Evolutionary conservation across 2,888 invertebrate genomes (phyloP), one percentile per base, ranked within the genome.

Genomic region (Sussaba pulchella): DNA sequence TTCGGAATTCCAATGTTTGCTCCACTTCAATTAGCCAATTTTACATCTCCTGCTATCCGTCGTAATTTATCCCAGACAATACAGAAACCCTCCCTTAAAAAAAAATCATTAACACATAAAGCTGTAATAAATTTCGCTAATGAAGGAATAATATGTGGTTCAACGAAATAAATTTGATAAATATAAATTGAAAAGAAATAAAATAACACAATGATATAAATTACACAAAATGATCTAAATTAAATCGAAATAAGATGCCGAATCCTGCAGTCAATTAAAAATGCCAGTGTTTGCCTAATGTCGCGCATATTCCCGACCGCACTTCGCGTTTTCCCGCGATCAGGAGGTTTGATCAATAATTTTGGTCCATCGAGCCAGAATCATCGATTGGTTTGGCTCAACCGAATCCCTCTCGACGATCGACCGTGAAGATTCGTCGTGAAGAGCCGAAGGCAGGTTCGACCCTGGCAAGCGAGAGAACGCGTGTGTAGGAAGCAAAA

Each of bases 361-460:
- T 66, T 47, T 24, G 45, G 41, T 26, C 71, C 50, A 19, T 10
- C 10, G 59, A 54, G 57, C 47, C 41, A 71, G 19, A 41, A 24
- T 54, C 45, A 64, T 17, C 50, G 71, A 71, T 77, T 77, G 71
- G 45, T 71, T 77, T 59, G 59, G 39, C 66, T 59, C 66, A 77
- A 66, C 71, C 39, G 59, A 77, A 63, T 77, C 39, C 57, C 39
- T 45, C 45, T 77, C 39, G 64, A 14, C 21, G n/a, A 71, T 77
- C 71, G 50, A 66, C 39, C 59, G 50, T 61, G 59, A 59, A 71
- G 14, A 63, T 24, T 63, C 63, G 63, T n/a, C 43, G 26, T 24
- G 45, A 45, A 59, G 66, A 41, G 59, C 21, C 12, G 66, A 50
- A 39, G 31, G 50, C 52, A 52, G 24, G 52, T 52, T 54, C n/a